Conservation (phyloP, 2,888 invertebrate species). For the Pecten maximus region DNA sequence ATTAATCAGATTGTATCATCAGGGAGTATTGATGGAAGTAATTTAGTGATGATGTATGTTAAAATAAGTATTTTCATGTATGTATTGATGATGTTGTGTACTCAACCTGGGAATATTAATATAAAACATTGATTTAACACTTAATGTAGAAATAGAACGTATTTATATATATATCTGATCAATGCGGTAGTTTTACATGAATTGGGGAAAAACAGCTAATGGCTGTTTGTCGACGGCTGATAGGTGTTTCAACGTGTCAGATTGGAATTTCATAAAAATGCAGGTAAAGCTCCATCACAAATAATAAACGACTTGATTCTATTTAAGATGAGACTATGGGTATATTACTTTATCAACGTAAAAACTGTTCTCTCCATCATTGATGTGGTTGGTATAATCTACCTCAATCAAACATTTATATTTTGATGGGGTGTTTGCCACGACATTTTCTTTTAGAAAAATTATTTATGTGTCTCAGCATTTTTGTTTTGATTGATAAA, state of each 20-base stretch:
- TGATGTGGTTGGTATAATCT: not conserved
- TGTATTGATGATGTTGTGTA: not conserved
- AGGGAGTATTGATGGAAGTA: not conserved
- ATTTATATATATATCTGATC: not conserved
- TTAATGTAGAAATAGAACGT: not conserved
- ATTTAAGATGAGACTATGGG: not conserved
- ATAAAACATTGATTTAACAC: not conserved
- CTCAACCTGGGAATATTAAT: not conserved
- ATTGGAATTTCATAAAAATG: not conserved
- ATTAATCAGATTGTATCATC: no score
- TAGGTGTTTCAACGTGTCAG: not conserved
- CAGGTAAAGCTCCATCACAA: not conserved
- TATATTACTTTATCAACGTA: not conserved
- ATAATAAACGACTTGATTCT: constrained; percentile 11
- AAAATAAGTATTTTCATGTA: not conserved
- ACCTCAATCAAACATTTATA: not conserved
- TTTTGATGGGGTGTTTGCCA: not conserved
- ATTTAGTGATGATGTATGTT: not conserved
- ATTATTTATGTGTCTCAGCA: not conserved
- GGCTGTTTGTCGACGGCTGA: not conserved
- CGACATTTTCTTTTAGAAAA: not conserved
- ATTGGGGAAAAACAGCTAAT: no score
- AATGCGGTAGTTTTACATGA: no score
- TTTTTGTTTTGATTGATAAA: constrained; percentile 19
- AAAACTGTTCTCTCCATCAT: not conserved